Evolutionary conservation across 2,888 invertebrate species (phyloP).

Genomic region (Pediacus dermestoides): DNA sequence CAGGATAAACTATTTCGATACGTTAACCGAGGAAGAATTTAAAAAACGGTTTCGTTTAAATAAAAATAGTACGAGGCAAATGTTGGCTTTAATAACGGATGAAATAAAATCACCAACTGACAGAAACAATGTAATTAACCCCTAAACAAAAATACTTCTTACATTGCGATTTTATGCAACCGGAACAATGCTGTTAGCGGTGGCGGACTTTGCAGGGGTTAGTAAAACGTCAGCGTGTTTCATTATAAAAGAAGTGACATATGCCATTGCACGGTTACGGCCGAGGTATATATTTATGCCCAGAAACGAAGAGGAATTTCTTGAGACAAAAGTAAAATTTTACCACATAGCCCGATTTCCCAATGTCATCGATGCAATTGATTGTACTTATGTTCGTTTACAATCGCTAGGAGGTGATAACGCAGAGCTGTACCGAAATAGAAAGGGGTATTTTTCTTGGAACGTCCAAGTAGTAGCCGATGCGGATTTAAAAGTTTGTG

Average conservation of each 20-base stretch:
- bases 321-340: slow-evolving; percentile 5
- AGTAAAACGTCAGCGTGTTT: slow-evolving; percentile 16
- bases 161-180: slow-evolving; percentile 18
- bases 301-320: background rate
- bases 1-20: too few species aligned
- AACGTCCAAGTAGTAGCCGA: slow-evolving; percentile 11
- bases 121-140: too few species aligned
- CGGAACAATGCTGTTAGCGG: slow-evolving; percentile 15
- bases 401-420: slow-evolving; percentile 12
- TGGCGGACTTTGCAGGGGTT: slow-evolving; percentile 19
- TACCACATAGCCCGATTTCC: slow-evolving; percentile 13
- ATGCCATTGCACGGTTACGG: background rate
- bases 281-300: background rate
- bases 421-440: slow-evolving; percentile 11
- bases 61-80: too few species aligned
- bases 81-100: too few species aligned
- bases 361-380: slow-evolving; percentile 10
- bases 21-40: too few species aligned
- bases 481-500: slow-evolving; percentile 3
- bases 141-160: too few species aligned
- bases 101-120: too few species aligned
- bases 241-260: slow-evolving; percentile 15
- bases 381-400: slow-evolving; percentile 12
- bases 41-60: too few species aligned
- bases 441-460: slow-evolving; percentile 9